Evolutionary conservation across 1,140 invertebrate species (phyloP), one percentile per base, ranked within the genome.

Genomic region (Eumeta japonica): DNA sequence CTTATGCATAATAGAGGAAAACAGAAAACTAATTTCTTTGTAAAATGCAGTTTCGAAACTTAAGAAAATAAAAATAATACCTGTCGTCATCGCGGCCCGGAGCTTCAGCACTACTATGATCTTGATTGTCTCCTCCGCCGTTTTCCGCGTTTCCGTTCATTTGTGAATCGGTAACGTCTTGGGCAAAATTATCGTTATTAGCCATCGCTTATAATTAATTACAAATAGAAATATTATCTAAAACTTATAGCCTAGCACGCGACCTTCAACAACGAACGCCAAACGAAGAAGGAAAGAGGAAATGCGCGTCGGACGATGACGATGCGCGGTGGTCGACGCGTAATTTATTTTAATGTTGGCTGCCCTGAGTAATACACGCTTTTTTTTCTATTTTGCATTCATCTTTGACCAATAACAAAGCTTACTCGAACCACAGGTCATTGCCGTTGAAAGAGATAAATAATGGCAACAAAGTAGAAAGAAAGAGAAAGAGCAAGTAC

Each of bases 71-170:
- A 30, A 14, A 58, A 52, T 43, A 44, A 58, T 84, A 86, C 84
- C 83, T 85, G 79, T 86, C 84, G 75, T 86, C 84, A 76, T 85
- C 83, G 58, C 83, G 80, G 60, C 83, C 83, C 20, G 83, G 82
- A 37, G 79, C 78, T 63, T 81, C 80, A 13, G 79, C 78, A 71
- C 81, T 80, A 46, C 81, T 82, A 65, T 80, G 78, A 52, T 83
- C 80, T 48, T 78, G 73, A 39, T 63, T 73, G 55, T 81, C 81
- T 54, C 79, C 82, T 52, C 80, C 81, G 63, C 80, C 82, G 46
- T 79, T 76, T 48, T 78, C 78, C 41, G 70, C 72, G 56, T 77
- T 80, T 54, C 79, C 79, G 59, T 80, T 81, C 55, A 81, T 68
- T 61, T 74, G 67, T 58, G 77, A 79, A 48, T 80, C 78, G 49